Evolutionary conservation across 2,888 invertebrate species (phyloP).

Genomic region (Hyalella azteca): DNA sequence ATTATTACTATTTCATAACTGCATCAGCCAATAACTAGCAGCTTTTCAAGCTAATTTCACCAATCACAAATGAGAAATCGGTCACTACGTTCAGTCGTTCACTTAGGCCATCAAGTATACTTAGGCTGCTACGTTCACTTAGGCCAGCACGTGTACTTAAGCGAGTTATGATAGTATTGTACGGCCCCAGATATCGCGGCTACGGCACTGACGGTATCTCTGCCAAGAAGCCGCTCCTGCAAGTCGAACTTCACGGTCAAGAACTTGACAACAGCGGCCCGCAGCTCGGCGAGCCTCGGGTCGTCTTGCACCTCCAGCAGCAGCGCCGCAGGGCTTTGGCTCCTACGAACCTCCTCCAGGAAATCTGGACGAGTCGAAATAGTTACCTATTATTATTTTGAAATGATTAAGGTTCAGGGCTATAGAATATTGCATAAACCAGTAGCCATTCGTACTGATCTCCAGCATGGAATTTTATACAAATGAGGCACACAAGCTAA

Average conservation of each 20-base stretch:
- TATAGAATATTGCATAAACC: background rate
- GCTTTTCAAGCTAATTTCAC: too few species aligned
- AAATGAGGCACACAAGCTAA: background rate
- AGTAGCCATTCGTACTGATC: background rate
- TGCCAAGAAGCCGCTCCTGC: background rate
- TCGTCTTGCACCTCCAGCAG: slow-evolving; percentile 36
- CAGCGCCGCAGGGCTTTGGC: background rate
- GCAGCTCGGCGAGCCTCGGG: background rate
- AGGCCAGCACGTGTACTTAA: too few species aligned
- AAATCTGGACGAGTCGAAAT: background rate
- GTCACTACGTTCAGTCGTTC: too few species aligned
- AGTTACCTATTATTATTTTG: slow-evolving; percentile 2
- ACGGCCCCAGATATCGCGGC: too few species aligned
- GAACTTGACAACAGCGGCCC: background rate
- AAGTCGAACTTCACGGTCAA: slow-evolving; percentile 21
- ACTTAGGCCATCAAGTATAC: too few species aligned
- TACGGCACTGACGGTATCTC: background rate
- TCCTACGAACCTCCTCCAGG: slow-evolving; percentile 4
- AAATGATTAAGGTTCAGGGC: background rate
- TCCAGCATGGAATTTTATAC: background rate
- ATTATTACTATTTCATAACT: too few species aligned
- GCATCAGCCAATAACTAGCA: too few species aligned
- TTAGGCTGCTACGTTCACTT: too few species aligned
- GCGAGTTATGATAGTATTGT: too few species aligned
- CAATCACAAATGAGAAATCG: too few species aligned